A percentile compares a stretch with the other conserved stretches of the same genome.
Conservation (phyloP, 2,888 invertebrate species). For the Hyposoter didymator region DNA sequence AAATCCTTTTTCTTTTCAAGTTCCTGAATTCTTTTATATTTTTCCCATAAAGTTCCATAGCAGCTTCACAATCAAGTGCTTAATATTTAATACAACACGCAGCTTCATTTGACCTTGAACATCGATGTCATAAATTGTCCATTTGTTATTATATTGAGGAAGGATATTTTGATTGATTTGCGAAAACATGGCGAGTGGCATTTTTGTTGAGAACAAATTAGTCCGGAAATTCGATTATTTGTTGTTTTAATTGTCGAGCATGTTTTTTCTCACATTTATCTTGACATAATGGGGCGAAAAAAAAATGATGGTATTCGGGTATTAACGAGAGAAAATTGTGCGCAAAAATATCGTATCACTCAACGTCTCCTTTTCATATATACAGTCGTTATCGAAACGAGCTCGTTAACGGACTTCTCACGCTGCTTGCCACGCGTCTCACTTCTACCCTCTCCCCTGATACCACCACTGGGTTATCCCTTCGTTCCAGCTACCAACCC, state of each 20-base stretch:
- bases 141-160: neutral
- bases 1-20: neutral
- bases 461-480: constrained; percentile 50
- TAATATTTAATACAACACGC: no score
- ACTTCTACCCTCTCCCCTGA: constrained; percentile 18
- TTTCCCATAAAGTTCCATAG: no score
- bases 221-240: neutral
- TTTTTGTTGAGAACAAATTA: neutral
- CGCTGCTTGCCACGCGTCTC: constrained; percentile 47
- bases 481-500: constrained; percentile 44
- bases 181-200: neutral
- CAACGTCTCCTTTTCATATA: constrained; percentile 29
- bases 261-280: neutral
- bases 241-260: neutral
- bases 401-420: constrained; percentile 59
- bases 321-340: neutral
- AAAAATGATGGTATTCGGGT: neutral
- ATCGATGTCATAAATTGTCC: no score
- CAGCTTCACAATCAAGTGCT: no score
- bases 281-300: neutral
- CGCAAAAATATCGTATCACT: neutral
- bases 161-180: neutral
- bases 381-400: constrained; percentile 62
- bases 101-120: no score
- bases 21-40: neutral